Base-by-base conservation (phyloP, 1,140 invertebrate species). In the Trypoxylus dichotomus region DNA sequence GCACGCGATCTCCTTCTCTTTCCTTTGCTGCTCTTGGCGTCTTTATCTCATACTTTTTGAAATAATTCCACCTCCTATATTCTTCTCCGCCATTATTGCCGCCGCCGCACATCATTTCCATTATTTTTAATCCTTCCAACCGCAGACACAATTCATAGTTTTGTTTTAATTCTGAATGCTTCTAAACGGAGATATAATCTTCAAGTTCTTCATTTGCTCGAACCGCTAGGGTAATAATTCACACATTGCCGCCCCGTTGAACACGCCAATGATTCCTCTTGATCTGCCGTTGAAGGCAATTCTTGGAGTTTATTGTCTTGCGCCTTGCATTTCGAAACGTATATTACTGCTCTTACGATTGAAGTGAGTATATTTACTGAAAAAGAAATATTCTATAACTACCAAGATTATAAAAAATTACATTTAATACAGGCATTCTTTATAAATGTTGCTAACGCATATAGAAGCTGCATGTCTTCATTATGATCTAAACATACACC, bases 1-100 rank as follows among this genome's bases (percentile, higher is more conserved):
- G 41, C 42, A 15, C 68, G 72, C 58, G 73, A 75, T 75, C 72
- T 27, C 60, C 60, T 68, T 68, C 60, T 68, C 60, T 27, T 68
- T 68, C 24, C 60, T 29, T 27, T 13, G 21, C 21, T 68, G 13
- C 1, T 25, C 10, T 25, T 29, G 3, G 7, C 60, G 3, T 68
- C 24, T 29, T 68, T 68, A 25, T 29, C 60, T 68, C 7, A 29
- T 68, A 68, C 27, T 68, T 68, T 25, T 68, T 68, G 24, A 68
- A 68, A 27, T 68, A 27, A 68, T 68, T 68, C 60, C 24, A 68
- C 60, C 24, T 21, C 60, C 60, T 68, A 37, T 68, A 54, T 24
- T 15, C 7, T 25, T 24, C 8, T 11, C 27, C 24, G 11, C 5
- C 60, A 27, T 24, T 68, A 68, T 68, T 68, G 60, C 60, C 24